Evolutionary conservation across 2,113 vertebrate genomes (phyloP).

Genomic region (Gobio gobio): DNA sequence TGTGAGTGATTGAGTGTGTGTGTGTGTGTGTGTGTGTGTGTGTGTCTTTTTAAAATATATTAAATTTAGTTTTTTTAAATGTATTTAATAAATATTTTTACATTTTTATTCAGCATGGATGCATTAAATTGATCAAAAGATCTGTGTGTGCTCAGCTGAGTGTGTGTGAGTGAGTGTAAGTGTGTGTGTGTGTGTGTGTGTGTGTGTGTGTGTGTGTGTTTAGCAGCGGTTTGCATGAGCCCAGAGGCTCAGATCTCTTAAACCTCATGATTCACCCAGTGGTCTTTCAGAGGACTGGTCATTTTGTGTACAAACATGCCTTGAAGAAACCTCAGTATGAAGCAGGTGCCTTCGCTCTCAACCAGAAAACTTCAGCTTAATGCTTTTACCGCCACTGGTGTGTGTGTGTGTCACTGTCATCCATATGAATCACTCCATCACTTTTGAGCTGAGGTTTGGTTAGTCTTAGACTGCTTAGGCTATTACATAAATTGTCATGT

Average conservation of each 20-base stretch:
- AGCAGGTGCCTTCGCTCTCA: neutral
- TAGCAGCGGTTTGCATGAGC: neutral
- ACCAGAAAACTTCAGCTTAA: neutral
- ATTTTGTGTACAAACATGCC: conserved; percentile 34
- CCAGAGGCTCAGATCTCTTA: conserved; percentile 9
- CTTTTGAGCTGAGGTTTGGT: neutral
- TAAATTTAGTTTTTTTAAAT: too few relatives aligned
- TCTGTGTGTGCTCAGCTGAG: too few relatives aligned
- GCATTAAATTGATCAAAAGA: too few relatives aligned
- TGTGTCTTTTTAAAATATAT: too few relatives aligned
- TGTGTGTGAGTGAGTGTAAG: neutral
- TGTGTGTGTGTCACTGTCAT: conserved; percentile 13
- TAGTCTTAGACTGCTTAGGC: neutral
- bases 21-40: too few relatives aligned
- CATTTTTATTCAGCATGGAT: too few relatives aligned
- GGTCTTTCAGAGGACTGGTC: conserved; percentile 10
- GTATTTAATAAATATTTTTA: too few relatives aligned
- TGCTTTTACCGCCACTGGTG: conserved; percentile 4
- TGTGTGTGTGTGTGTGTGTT: neutral
- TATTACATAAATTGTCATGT: neutral
- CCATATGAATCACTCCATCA: conserved; percentile 6
- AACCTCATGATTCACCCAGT: conserved; percentile 3
- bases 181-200: neutral
- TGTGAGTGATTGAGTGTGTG: too few relatives aligned
- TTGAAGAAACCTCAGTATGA: conserved; percentile 18